phyloP scores from a whole-genome alignment of 2,113 vertebrate species.

The Stictonetta naevosa region DNA sequence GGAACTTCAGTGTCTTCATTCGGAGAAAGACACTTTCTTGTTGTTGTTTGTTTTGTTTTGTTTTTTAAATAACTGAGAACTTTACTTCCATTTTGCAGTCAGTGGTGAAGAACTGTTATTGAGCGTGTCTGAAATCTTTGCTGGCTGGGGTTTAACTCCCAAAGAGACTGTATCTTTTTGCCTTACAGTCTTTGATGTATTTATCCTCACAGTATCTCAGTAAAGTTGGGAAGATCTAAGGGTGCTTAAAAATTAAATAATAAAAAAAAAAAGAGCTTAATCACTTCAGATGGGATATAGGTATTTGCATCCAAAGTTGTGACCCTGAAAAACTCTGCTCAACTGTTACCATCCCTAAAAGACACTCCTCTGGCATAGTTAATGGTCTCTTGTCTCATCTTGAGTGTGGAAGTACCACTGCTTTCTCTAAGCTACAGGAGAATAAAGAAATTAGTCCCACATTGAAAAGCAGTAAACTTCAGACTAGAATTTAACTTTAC shows the following conservation, averaged over 20 bases:
- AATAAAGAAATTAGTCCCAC: not conserved
- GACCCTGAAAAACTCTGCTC: not conserved
- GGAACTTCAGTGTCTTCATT: not conserved
- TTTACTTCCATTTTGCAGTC: not conserved
- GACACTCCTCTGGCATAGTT: not conserved
- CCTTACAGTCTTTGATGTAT: not conserved
- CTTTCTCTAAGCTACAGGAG: not conserved
- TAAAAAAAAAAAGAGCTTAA: not conserved
- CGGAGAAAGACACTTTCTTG: not conserved
- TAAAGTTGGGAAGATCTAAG: constrained; percentile 2
- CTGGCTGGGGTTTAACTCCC: not conserved
- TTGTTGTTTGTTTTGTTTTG: not conserved
- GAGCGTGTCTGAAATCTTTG: not conserved
- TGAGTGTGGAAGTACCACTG: not conserved
- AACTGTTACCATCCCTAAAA: not conserved
- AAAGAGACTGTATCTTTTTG: not conserved
- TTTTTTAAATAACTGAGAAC: not conserved
- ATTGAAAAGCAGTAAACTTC: not conserved
- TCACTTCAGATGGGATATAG: not conserved
- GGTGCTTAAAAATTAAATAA: not conserved
- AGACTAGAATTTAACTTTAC: not conserved
- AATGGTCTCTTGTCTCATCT: not conserved
- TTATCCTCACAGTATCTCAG: not conserved
- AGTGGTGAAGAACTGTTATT: not conserved
- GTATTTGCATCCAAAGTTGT: not conserved